Conservation (phyloP, 2,888 invertebrate species). For the Temnothorax unifasciatus region DNA sequence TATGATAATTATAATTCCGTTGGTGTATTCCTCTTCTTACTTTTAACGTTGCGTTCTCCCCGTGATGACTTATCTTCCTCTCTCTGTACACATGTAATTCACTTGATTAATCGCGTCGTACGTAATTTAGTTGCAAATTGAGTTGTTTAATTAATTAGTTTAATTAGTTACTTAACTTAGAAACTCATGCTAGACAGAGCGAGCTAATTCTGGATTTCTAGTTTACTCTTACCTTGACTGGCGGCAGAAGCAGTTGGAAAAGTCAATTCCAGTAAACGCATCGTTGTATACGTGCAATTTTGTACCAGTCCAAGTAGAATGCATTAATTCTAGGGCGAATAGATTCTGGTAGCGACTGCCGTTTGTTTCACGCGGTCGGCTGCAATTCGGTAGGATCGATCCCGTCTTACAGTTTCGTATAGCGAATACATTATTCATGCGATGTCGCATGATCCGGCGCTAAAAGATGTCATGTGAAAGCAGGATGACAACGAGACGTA, state of each 20-base stretch:
- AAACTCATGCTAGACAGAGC: background rate
- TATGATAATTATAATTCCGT: background rate
- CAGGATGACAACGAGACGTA: slow-evolving; percentile 86
- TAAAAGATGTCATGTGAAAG: slow-evolving; percentile 48
- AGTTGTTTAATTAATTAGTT: slow-evolving; percentile 2
- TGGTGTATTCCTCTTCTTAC: background rate
- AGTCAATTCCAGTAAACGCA: background rate
- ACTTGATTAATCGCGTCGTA: background rate
- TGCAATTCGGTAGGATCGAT: slow-evolving; percentile 28
- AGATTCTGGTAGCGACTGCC: background rate
- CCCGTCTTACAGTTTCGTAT: background rate
- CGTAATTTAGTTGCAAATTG: slow-evolving; percentile 12
- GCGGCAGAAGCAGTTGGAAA: background rate
- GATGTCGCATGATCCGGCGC: background rate
- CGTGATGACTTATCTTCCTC: background rate
- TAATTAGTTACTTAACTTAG: too few relatives aligned
- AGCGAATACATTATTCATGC: slow-evolving; percentile 39
- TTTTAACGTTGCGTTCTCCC: background rate
- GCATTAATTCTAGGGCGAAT: background rate
- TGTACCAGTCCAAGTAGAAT: background rate
- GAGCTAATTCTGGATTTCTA: background rate
- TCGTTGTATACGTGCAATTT: background rate
- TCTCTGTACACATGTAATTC: background rate
- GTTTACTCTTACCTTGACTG: background rate
- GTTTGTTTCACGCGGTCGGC: slow-evolving; percentile 5